A percentile compares a stretch with the other conserved stretches of the same genome.
Evolutionary conservation across 2,888 invertebrate genomes (phyloP).

Genomic region (Mesochorus sp.): DNA sequence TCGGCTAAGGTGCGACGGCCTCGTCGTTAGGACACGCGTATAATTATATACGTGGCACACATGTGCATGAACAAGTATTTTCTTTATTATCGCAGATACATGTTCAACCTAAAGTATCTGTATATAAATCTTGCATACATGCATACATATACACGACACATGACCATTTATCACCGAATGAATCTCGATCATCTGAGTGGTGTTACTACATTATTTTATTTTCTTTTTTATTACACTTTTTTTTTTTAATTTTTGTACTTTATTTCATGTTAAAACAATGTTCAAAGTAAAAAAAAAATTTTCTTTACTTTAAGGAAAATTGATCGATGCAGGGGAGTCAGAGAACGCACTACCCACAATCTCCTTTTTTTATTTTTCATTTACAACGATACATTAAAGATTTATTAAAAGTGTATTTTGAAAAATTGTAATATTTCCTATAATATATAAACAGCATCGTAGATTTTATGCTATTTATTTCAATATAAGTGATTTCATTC

Average conservation of each 20-base stretch:
- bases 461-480: too few species aligned
- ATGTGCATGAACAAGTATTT: not conserved
- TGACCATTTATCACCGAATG: constrained; percentile 20
- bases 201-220: not conserved
- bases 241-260: not conserved
- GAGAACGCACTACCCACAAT: too few species aligned
- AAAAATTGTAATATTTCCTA: too few species aligned
- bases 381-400: too few species aligned
- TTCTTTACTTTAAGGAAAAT: too few species aligned
- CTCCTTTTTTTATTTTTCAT: too few species aligned
- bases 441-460: too few species aligned
- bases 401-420: too few species aligned
- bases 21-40: constrained; percentile 68
- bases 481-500: too few species aligned
- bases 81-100: not conserved
- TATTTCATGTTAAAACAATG: not conserved
- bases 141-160: not conserved
- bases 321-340: too few species aligned
- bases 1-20: constrained; percentile 66
- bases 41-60: constrained; percentile 65
- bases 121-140: not conserved
- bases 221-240: too few species aligned
- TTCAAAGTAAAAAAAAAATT: not conserved
- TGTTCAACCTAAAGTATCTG: not conserved
- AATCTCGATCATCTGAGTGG: not conserved